Evolutionary conservation across 2,113 vertebrate genomes (phyloP), one percentile per base, ranked within the genome.

Genomic region (Fukomys damarensis): DNA sequence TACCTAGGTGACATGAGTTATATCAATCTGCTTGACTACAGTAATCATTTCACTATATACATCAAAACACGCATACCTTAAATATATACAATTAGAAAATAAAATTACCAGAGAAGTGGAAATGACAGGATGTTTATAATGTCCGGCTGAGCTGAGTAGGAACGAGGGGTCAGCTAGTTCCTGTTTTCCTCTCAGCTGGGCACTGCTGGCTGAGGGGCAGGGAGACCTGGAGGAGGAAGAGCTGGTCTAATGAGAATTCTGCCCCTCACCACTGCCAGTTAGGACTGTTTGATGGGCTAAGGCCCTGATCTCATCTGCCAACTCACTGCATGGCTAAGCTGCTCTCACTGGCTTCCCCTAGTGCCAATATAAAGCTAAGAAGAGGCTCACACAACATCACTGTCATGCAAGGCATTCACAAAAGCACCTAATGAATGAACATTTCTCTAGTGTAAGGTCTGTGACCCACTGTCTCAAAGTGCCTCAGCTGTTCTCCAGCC

Each of bases 181-280:
- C 61, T 66, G 30, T 28, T 26, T 61, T 46, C 68, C n/a, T 24
- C 61, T 76, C 49, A 10, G 20, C 0, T 32, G 65, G 63, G 49
- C 79, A 19, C 26, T 41, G 24, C 68, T 43, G 61, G 49, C 24
- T 13, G 32, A 9, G 0, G 41, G 46, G 41, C 30, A 56, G 32
- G n/a, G 46, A 77, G 63, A 76, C 6, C 65, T n/a, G 43, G 17
- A 28, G 49, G 13, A 22, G 9, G 77, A 52, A 79, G 41, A 65
- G 35, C 24, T 1, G 1, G 13, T 68, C 0, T 1, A 35, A 35
- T 61, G 8, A 72, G 61, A 65, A 22, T 2, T 32, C 28, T 14
- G 28, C 38, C 28, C 19, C 30, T 66, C 14, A 28, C 80, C 32
- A 38, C 76, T 35, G 58, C 79, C 22, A 49, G 4, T n/a, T n/a